phyloP scores from a whole-genome alignment of 2,888 invertebrate genomes.

The Drosophila formosana region DNA sequence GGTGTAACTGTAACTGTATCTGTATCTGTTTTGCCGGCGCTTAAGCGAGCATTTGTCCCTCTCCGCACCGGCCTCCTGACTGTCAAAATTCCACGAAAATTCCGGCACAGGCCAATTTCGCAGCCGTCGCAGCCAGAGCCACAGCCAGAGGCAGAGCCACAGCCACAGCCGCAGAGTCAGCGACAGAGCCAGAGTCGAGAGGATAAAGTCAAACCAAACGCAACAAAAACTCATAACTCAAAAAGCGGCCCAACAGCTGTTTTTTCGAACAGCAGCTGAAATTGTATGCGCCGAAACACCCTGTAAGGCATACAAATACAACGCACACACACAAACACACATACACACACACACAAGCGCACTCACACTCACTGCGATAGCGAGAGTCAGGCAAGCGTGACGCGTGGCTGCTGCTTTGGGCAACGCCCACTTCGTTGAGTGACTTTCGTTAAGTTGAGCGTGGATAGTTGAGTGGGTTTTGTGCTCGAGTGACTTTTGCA shows the following conservation, averaged over 20 bases:
- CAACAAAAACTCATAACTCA: slow-evolving; percentile 59
- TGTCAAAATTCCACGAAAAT: slow-evolving; percentile 51
- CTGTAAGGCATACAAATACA: slow-evolving; percentile 49
- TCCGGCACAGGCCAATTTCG: slow-evolving; percentile 56
- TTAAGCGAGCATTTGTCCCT: slow-evolving; percentile 7
- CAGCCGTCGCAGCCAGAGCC: slow-evolving; percentile 27
- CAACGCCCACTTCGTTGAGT: slow-evolving; percentile 58
- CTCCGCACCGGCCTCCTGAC: slow-evolving; percentile 11
- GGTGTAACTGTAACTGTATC: background rate
- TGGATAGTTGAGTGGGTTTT: slow-evolving; percentile 29
- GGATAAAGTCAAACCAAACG: slow-evolving; percentile 43
- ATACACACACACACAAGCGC: background rate
- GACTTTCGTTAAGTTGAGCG: slow-evolving; percentile 38
- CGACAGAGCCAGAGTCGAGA: slow-evolving; percentile 12
- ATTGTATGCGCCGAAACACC: slow-evolving; percentile 61
- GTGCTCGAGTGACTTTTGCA: slow-evolving; percentile 34
- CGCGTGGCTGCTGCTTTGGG: slow-evolving; percentile 43
- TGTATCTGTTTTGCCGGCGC: slow-evolving; percentile 51
- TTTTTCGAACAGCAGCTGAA: slow-evolving; percentile 60
- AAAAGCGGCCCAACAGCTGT: slow-evolving; percentile 56
- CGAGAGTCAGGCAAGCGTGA: slow-evolving; percentile 40
- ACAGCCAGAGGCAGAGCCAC: background rate
- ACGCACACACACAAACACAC: slow-evolving; percentile 20
- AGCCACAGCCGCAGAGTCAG: slow-evolving; percentile 15
- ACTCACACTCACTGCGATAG: background rate